Evolutionary conservation across 64 coral and sea anemone species (phyloP).

Genomic region (Orbicella faveolata): DNA sequence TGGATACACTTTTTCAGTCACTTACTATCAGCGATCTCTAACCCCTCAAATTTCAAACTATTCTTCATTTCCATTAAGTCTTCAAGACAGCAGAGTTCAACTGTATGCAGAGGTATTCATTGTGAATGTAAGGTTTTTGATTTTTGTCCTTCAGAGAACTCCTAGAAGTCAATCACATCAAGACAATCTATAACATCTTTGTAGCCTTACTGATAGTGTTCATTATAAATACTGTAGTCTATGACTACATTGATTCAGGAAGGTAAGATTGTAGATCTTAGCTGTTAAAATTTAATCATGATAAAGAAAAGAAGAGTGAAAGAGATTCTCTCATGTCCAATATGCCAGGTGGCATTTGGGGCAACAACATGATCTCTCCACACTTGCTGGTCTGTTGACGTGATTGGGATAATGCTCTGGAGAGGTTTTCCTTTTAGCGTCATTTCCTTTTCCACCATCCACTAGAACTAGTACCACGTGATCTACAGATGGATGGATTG

Average conservation of each 20-base stretch:
- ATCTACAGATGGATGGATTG: no score
- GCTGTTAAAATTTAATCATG: not conserved
- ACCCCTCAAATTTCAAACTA: not conserved
- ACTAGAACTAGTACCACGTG: no score
- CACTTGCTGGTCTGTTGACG: no score
- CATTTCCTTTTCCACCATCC: no score
- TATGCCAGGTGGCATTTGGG: no score
- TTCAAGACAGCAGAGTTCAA: not conserved
- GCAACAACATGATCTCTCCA: no score
- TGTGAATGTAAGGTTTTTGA: not conserved
- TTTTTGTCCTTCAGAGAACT: slow-evolving; percentile 63
- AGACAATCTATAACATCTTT: slow-evolving; percentile 99
- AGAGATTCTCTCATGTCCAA: not conserved
- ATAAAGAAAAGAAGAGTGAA: not conserved
- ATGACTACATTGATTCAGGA: slow-evolving; percentile 95
- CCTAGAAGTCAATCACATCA: slow-evolving; percentile 91
- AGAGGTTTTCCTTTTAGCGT: no score
- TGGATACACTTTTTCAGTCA: no score
- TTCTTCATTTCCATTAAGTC: not conserved
- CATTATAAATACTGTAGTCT: slow-evolving; percentile 83
- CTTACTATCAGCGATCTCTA: no score
- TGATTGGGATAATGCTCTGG: no score
- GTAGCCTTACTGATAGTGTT: slow-evolving; percentile 89
- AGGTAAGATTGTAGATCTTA: slow-evolving; percentile 39
- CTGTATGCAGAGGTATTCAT: not conserved